Evolutionary conservation across 2,113 vertebrate genomes (phyloP).

Genomic region (Hippocampus abdominalis): DNA sequence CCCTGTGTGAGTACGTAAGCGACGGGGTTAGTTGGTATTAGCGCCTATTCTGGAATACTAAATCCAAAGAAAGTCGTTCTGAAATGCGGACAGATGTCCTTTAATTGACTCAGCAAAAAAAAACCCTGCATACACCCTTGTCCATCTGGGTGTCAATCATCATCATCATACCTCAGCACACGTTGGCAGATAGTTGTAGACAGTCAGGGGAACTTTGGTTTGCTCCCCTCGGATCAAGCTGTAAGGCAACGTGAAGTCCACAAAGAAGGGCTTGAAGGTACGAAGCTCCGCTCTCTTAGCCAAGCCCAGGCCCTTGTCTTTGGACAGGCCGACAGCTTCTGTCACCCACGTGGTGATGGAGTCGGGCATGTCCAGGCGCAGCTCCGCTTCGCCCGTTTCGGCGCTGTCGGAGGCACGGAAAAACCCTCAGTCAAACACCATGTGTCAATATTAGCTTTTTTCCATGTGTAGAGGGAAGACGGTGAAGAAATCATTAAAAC

Average conservation of each 20-base stretch:
- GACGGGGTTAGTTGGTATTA: too few relatives aligned
- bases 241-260: constrained; percentile 85
- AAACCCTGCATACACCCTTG: too few relatives aligned
- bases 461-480: too few relatives aligned
- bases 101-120: too few relatives aligned
- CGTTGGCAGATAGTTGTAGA: constrained; percentile 84
- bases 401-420: constrained; percentile 49
- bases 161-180: constrained; percentile 77
- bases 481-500: too few relatives aligned
- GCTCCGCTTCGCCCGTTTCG: constrained; percentile 73
- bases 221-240: constrained; percentile 85
- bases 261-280: constrained; percentile 88
- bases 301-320: constrained; percentile 78
- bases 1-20: too few relatives aligned
- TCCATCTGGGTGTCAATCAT: too few relatives aligned
- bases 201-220: constrained; percentile 84
- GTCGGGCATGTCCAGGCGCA: constrained; percentile 80
- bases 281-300: constrained; percentile 75
- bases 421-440: neutral
- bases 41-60: too few relatives aligned
- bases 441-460: neutral
- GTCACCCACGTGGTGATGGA: constrained; percentile 92
- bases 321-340: constrained; percentile 78
- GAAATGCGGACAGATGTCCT: too few relatives aligned
- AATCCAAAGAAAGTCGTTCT: too few relatives aligned